Conservation (phyloP, 2,888 invertebrate genomes). For the Willowsia nigromaculata region DNA sequence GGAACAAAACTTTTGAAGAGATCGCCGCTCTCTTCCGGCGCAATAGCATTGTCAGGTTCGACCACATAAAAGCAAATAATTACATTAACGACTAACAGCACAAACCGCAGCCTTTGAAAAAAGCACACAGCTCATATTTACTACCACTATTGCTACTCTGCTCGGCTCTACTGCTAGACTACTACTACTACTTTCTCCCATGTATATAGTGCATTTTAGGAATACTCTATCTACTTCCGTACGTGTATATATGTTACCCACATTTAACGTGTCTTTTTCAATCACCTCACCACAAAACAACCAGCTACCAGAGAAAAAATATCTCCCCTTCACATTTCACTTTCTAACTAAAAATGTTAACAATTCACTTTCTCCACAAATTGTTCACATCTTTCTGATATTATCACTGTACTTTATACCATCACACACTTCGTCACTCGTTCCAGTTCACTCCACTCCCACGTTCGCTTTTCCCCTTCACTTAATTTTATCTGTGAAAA, state of each 20-base stretch:
- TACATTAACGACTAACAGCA: constrained; percentile 71
- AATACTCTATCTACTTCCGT: background rate
- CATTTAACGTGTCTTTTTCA: constrained; percentile 50
- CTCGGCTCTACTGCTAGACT: background rate
- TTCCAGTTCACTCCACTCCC: constrained; percentile 11
- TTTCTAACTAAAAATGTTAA: constrained; percentile 61
- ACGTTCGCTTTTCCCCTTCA: background rate
- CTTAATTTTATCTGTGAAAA: background rate
- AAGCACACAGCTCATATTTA: constrained; percentile 51
- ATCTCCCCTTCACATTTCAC: constrained; percentile 48
- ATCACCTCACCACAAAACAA: constrained; percentile 43
- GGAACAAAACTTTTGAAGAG: constrained; percentile 97
- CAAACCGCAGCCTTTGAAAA: constrained; percentile 58
- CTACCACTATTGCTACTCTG: background rate
- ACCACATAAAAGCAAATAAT: constrained; percentile 73
- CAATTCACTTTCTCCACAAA: constrained; percentile 62
- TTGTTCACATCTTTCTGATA: constrained; percentile 50
- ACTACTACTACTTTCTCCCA: background rate
- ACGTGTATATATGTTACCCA: constrained; percentile 4
- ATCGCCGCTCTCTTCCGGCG: constrained; percentile 95
- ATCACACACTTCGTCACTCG: background rate
- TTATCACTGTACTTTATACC: background rate
- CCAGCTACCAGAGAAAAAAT: constrained; percentile 37
- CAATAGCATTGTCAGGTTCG: constrained; percentile 80
- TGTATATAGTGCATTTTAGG: background rate